Evolutionary conservation across 2,888 invertebrate species (phyloP), one percentile per base, ranked within the genome.

Genomic region (Tenthredo mesomela): DNA sequence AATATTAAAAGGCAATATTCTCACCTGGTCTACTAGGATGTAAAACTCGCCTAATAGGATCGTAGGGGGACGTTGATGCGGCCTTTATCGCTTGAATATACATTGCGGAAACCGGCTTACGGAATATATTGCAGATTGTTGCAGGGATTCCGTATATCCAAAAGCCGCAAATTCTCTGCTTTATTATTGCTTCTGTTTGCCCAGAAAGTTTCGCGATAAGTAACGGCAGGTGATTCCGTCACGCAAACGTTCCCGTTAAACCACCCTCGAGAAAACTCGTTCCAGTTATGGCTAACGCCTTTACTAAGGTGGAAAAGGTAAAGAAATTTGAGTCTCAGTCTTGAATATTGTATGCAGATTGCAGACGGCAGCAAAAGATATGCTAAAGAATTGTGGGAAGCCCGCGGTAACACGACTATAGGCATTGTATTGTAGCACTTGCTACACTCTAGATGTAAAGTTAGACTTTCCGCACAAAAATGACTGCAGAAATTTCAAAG

Each of bases 1-100:
- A 86, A 87, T 88, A 88, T 88, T 84, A 75, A 87, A 87, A 85
- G 86, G 85, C 87, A 89, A 89, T 87, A 87, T 85, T 82, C 80
- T 80, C 61, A 80, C 61, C 58, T 80, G 80, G 80, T 40, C 80
- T 80, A 80, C 80, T 40, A 80, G 80, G 61, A 58, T 58, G 80
- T 80, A 80, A 80, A 80, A 80, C 61, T 80, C 61, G 40, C 61
- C 80, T 80, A 80, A 80, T 80, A 61, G 80, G 80, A 61, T 80
- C 58, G 80, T 61, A 80, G 80, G 58, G 80, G 80, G 80, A 80
- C 37, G 80, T 37, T 80, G 58, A 80, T 80, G 61, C 40, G 80
- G 80, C 80, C 37, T 80, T 80, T 80, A 80, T 80, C 58, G 58
- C 80, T 50, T 40, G 80, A 40, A 80, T 61, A 80, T 80, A 40